Conservation (phyloP, 1,140 invertebrate species). For the Dryas iulia region DNA sequence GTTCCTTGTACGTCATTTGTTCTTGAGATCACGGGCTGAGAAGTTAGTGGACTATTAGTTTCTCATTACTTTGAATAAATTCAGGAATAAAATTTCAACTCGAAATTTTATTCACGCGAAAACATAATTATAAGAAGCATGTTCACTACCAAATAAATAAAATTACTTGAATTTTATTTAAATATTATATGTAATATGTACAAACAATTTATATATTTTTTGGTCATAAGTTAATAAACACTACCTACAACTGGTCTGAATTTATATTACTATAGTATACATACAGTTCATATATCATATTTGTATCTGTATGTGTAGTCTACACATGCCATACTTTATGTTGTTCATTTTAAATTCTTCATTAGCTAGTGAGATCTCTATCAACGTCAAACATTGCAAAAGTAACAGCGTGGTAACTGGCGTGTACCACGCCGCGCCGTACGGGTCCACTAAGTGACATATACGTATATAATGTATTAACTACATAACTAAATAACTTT, state of each 20-base stretch:
- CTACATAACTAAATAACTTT: neutral
- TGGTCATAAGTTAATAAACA: no score
- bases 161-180: no score
- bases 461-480: neutral
- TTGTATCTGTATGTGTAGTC: neutral
- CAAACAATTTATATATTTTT: no score
- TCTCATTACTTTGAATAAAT: no score
- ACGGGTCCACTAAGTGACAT: neutral
- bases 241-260: neutral
- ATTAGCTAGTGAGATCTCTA: constrained; percentile 23
- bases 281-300: neutral
- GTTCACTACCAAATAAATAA: no score
- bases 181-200: no score
- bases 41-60: no score
- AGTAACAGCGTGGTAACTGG: constrained; percentile 1
- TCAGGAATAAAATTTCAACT: no score
- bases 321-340: neutral
- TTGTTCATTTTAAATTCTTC: constrained; percentile 12
- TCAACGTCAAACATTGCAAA: constrained; percentile 23
- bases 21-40: neutral
- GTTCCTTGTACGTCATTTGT: neutral
- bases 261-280: no score
- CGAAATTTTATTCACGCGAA: no score
- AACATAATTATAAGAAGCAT: no score
- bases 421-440: neutral